Base-by-base conservation (phyloP, 2,888 invertebrate species). In the Heliconius aoede region DNA sequence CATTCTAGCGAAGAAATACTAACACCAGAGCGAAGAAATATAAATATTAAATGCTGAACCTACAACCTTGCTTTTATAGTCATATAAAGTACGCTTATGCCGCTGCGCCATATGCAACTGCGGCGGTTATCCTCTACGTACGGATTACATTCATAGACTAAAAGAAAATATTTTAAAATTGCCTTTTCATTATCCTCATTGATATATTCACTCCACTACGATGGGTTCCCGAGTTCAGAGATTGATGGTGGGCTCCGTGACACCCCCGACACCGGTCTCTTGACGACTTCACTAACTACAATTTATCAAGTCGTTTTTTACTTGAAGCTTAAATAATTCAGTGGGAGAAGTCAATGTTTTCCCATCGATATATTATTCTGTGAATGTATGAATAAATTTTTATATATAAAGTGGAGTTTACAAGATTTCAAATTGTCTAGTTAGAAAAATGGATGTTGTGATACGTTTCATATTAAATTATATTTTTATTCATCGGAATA, bases 221-320 rank as follows among this genome's bases (percentile, higher is more conserved):
- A 73, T 76, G 79, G 76, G 78, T 64, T 74, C 72, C 71, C 76
- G 80, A 65, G 71, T 74, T 24, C 58, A 73, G 90, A 93, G 93
- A 93, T 93, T 93, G 92, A 93, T 93, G 90, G 91, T 85, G 86
- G 91, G 90, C 92, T 93, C 91, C 93, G 93, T 93, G 93, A 91
- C 92, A 93, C 88, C 88, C 88, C 90, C 88, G 88, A 89, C 86
- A 88, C 89, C 89, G 88, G 92, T 93, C 93, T 92, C 92, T 90
- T 92, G 93, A 94, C 91, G 92, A 93, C 93, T 94, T 92, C 90
- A 93, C 92, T 93, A 92, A 91, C 91, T 86, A 90, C 91, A 91
- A 93, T 93, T 92, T 92, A 93, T 91, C 88, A 88, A 86, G 82
- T 83, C 89, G 91, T 88, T 92, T 83, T 89, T 84, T 87, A 86